A percentile compares a stretch with the other conserved stretches of the same genome.
Conservation (phyloP, 2,888 invertebrate species). For the Caenorhabditis doughertyi region DNA sequence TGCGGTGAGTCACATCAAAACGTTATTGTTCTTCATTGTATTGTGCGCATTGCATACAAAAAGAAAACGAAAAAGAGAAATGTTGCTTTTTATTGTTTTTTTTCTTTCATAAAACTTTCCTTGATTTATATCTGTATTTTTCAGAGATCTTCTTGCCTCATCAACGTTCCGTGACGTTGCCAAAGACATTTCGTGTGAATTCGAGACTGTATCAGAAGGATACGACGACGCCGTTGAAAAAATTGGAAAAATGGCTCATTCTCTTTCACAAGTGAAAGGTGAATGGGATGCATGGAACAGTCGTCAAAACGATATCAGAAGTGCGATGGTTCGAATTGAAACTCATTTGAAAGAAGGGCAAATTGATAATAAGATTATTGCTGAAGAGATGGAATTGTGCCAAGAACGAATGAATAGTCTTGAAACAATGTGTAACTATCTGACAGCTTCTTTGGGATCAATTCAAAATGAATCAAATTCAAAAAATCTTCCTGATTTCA, state of each 20-base stretch:
- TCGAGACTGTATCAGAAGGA: conserved; percentile 64
- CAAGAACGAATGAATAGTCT: conserved; percentile 75
- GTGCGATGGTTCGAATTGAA: conserved; percentile 68
- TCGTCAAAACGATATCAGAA: conserved; percentile 58
- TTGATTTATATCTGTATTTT: conserved; percentile 8
- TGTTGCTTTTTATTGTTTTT: conserved; percentile 6
- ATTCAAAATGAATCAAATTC: conserved; percentile 62
- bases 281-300: conserved; percentile 57
- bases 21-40: conserved; percentile 3
- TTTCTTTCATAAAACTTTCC: not conserved
- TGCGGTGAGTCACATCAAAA: conserved; percentile 60
- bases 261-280: conserved; percentile 50
- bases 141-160: conserved; percentile 53
- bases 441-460: conserved; percentile 65
- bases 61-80: not conserved
- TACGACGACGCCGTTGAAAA: conserved; percentile 72
- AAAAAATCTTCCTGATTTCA: conserved; percentile 69
- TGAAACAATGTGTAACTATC: conserved; percentile 76
- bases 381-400: conserved; percentile 73
- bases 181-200: conserved; percentile 51
- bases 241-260: conserved; percentile 58
- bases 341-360: conserved; percentile 64
- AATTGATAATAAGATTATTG: conserved; percentile 65
- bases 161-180: conserved; percentile 51
- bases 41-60: conserved; percentile 27